Conservation (phyloP, 1,140 invertebrate species). For the Pectinophora gossypiella region DNA sequence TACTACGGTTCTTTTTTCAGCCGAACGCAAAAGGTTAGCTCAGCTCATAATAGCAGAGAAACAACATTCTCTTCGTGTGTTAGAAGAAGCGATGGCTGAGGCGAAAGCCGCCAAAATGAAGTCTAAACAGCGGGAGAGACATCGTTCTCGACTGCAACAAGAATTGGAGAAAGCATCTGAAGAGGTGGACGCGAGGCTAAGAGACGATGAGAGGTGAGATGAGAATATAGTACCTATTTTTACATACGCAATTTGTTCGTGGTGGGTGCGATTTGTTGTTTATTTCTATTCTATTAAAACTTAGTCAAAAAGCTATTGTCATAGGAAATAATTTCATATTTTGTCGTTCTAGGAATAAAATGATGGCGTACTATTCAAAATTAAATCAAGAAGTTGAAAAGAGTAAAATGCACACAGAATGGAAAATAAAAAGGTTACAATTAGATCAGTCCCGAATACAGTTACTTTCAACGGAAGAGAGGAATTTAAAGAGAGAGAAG, state of each 20-base stretch:
- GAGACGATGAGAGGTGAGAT: constrained; percentile 65
- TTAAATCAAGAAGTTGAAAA: constrained; percentile 75
- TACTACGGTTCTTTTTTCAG: too few species aligned
- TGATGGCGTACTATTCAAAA: constrained; percentile 77
- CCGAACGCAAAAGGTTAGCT: constrained; percentile 65
- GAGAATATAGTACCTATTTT: too few species aligned
- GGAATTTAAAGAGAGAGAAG: constrained; percentile 67
- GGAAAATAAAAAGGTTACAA: constrained; percentile 77
- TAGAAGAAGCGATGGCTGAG: constrained; percentile 60
- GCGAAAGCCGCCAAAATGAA: constrained; percentile 52
- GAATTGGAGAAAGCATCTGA: constrained; percentile 53
- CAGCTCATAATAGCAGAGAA: constrained; percentile 69
- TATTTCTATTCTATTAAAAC: too few species aligned
- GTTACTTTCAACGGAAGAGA: constrained; percentile 64
- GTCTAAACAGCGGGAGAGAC: constrained; percentile 38
- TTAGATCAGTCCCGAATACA: constrained; percentile 75
- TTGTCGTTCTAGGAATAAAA: constrained; percentile 60
- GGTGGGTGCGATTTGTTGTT: too few species aligned
- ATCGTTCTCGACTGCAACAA: constrained; percentile 32
- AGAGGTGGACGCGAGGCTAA: constrained; percentile 66
- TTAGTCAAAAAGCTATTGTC: too few species aligned
- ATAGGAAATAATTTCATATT: too few species aligned
- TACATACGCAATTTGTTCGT: too few species aligned
- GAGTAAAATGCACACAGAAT: constrained; percentile 72
- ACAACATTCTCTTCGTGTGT: constrained; percentile 65